Base-by-base conservation (phyloP, 2,113 vertebrate genomes). In the Centropristis striata region DNA sequence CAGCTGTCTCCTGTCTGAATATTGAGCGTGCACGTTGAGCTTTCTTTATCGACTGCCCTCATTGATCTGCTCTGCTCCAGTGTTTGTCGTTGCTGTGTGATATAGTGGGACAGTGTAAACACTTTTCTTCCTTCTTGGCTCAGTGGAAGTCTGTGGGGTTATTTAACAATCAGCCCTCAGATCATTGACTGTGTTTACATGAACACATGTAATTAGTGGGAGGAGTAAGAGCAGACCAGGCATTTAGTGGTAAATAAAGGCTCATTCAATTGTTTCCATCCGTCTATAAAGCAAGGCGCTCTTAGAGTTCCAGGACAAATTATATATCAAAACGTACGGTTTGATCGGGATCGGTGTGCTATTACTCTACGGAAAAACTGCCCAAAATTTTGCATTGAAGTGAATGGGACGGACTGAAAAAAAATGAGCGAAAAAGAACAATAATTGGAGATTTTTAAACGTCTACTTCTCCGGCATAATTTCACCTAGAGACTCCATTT, bases 31-130 rank as follows among this genome's bases (percentile, higher is more conserved):
- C 71, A 69, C 49, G 1, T 57, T 80, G 39, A 47, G 75, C 60
- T 80, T 80, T 80, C 79, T 85, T 75, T 53, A 85, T 87, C 41
- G 55, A 85, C 79, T 77, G 50, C 42, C 53, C 46, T 74, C 72
- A 90, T 87, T 75, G 88, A 90, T 83, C 64, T 3, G 11, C 4
- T 11, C 42, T 3, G 54, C 71, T 76, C 50, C 63, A 50, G 42
- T 73, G 72, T 81, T 71, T 81, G 67, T 75, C 55, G 1, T 23
- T n/a, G 61, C 44, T 16, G 66, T 41, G 44, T 70, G 84, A 88
- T 81, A 50, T 80, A 79, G 61, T 76, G 75, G 15, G 41, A 65
- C 70, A 79, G 42, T 75, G 57, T 65, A 66, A 86, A 84, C 75
- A 73, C 6, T 75, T 72, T 46, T 32, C 18, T 39, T 67, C 36